phyloP scores from a whole-genome alignment of 2,797 vertebrate species.

The Danio jaintianensis region DNA sequence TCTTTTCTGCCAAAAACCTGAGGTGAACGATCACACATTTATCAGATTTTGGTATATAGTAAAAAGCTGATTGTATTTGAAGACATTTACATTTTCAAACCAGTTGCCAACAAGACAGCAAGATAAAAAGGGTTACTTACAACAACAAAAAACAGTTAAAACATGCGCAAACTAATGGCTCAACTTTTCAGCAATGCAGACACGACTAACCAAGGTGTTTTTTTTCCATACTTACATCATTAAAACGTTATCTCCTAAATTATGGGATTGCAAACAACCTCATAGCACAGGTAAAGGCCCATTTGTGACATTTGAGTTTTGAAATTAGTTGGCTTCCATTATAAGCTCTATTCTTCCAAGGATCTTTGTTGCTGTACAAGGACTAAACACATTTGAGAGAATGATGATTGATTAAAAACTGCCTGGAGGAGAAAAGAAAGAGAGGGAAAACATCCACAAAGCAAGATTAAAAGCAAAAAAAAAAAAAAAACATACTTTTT shows the following conservation, averaged over 20 bases:
- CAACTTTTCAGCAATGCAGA: conserved; percentile 64
- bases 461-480: conserved; percentile 35
- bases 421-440: conserved; percentile 52
- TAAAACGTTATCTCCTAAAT: conserved; percentile 72
- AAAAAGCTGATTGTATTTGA: neutral
- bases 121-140: conserved; percentile 15
- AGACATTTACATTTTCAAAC: neutral
- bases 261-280: conserved; percentile 74
- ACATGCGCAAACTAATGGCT: conserved; percentile 58
- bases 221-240: conserved; percentile 74
- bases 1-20: conserved; percentile 92
- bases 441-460: conserved; percentile 49
- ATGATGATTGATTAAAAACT: conserved; percentile 69
- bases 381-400: conserved; percentile 77
- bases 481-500: conserved; percentile 78
- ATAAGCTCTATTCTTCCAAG: conserved; percentile 76
- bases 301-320: conserved; percentile 72
- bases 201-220: conserved; percentile 67
- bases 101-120: conserved; percentile 11
- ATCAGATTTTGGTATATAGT: neutral
- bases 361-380: conserved; percentile 73
- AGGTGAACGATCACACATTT: conserved; percentile 44
- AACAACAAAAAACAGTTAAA: conserved; percentile 17
- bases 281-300: conserved; percentile 70
- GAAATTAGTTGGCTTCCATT: conserved; percentile 73